Percentiles rank a stretch among this genome's conserved stretches.
phyloP scores from a whole-genome alignment of 2,888 invertebrate genomes.

The Plusia festucae region DNA sequence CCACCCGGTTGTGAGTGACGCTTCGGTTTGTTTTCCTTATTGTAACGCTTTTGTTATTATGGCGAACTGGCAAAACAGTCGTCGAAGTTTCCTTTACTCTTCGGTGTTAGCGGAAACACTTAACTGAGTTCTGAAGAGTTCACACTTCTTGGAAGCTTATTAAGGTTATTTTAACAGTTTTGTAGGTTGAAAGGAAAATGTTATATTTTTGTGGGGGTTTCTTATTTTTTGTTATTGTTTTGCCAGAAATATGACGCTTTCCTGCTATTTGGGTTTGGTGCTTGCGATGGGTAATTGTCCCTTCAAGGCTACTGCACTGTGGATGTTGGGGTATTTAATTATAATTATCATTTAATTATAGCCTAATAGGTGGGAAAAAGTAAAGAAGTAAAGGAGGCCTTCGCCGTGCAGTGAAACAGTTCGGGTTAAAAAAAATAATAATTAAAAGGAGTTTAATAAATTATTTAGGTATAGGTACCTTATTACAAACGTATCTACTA shows the following conservation, averaged over 20 bases:
- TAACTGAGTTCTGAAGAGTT: neutral
- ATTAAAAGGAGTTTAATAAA: no score
- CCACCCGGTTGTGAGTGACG: conserved; percentile 16
- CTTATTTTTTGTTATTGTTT: neutral
- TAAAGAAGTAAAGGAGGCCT: no score
- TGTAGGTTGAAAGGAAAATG: neutral
- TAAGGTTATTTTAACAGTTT: conserved; percentile 2
- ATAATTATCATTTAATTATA: no score
- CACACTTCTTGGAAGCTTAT: neutral
- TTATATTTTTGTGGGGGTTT: neutral
- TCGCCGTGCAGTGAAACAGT: no score
- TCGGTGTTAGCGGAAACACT: neutral
- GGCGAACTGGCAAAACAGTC: neutral
- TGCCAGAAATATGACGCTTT: neutral
- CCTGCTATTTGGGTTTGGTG: neutral
- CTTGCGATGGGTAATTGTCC: neutral
- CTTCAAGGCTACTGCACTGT: no score
- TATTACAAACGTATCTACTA: no score
- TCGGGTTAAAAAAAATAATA: no score
- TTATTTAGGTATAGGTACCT: no score
- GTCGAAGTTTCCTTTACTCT: conserved; percentile 3
- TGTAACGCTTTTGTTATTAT: neutral
- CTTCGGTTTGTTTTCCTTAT: conserved; percentile 16
- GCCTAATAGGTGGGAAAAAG: no score
- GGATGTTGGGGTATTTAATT: no score